Evolutionary conservation across 2,113 vertebrate genomes (phyloP), one percentile per base, ranked within the genome.

Genomic region (Gobiocypris rarus): DNA sequence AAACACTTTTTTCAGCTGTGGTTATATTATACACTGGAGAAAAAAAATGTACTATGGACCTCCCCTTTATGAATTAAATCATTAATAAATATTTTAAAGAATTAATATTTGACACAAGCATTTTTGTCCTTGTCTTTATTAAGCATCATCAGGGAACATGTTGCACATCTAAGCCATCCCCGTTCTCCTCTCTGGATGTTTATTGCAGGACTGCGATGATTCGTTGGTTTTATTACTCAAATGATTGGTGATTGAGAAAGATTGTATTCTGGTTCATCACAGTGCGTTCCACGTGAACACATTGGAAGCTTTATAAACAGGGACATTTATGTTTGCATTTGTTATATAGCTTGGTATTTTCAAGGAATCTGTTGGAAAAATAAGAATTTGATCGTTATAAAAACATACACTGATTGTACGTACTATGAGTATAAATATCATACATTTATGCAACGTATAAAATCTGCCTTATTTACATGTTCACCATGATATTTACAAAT

Each of bases 1-100:
- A 90, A 93, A 90, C 88, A 85, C 24, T 89, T 88, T 89, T 89
- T 83, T 93, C 92, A 91, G 90, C 92, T 94, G 93, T 94, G 93
- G 92, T 94, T 93, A 61, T 93, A 91, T 92, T 93, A 92, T 94
- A 94, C 94, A 95, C 94, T 94, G 93, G 94, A 95, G 91, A 92
- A 92, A 91, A 91, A 86, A 92, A 82, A 75, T 93, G 92, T 94
- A 90, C 91, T 89, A 90, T 93, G 92, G 88, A 91, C 89, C 86
- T 92, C 91, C 92, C 63, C 89, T 90, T 76, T 82, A 92, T 94
- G 89, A 94, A 91, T 92, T 91, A 91, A 94, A 94, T 93, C 93
- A 83, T 89, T 93, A 93, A 95, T 94, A 93, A 94, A 94, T 87
- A 61, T 94, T 94, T 95, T 93, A 92, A 93, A 91, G 82, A 93